Evolutionary conservation across 2,113 vertebrate genomes (phyloP), one percentile per base, ranked within the genome.

Genomic region (Chaenogobius annularis): DNA sequence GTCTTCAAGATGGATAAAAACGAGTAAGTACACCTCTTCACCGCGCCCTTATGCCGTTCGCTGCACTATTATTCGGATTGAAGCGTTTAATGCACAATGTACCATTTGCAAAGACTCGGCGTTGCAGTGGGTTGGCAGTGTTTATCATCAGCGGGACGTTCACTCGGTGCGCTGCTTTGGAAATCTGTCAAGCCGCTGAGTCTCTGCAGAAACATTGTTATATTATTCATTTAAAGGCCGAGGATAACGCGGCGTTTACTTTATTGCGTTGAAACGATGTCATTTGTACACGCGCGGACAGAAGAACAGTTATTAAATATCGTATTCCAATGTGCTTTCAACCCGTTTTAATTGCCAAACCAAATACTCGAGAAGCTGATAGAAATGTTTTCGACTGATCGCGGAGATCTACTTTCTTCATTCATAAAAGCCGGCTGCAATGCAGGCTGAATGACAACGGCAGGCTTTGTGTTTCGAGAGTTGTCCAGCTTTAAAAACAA

Each of bases 1-100:
- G 88, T 86, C 85, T 90, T 84, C 92, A 85, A 93, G 87, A 94
- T 94, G 93, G 93, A 94, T 88, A 93, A 93, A 93, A 94, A 92
- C 92, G 92, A 94, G 93, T 94, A 91, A 94, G 93, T 94, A 93
- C 44, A 55, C 8, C 5, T 44, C 69, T 7, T 35, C 35, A 52
- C 46, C 37, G 48, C 56, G 15, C 3, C 50, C 13, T 40, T 7
- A 40, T 58, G 11, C 4, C 40, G 15, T 5, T 10, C 4, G 0
- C 5, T 1, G 14, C 2, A 14, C 10, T 14, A n/a, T 46, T 26
- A 17, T 52, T 62, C 37, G 17, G n/a, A 14, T 37, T 61, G 11
- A 22, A 43, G 63, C 68, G 40, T 79, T 68, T 40, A 22, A 54
- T 66, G 20, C 22, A 35, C 22, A 19, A 44, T 70, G 26, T 70